Conservation (phyloP, 1,140 invertebrate genomes). For the Drosophila littoralis region DNA sequence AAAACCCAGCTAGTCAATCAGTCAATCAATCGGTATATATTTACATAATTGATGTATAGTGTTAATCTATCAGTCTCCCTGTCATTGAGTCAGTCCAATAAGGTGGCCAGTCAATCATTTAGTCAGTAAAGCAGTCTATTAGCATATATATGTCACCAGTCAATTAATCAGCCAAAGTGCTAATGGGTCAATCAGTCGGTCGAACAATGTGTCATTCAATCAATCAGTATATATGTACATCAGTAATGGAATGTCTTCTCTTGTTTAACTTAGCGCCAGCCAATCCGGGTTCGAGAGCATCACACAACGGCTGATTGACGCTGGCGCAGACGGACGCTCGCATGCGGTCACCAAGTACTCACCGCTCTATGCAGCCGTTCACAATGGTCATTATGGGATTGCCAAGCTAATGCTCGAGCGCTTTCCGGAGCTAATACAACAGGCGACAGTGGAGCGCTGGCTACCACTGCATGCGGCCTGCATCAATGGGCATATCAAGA, state of each 20-base stretch:
- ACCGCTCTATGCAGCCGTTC: constrained; percentile 95
- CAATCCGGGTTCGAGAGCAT: constrained; percentile 93
- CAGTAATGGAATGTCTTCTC: not conserved
- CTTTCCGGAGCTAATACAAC: constrained; percentile 89
- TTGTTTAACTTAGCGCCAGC: constrained; percentile 87
- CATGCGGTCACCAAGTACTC: constrained; percentile 96
- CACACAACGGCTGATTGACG: constrained; percentile 91
- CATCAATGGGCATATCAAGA: constrained; percentile 92
- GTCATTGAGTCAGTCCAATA: no score
- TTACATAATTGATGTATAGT: no score
- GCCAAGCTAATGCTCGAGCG: constrained; percentile 90
- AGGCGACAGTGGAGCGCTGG: constrained; percentile 94
- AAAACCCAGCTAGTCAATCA: no score
- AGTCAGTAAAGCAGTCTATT: no score
- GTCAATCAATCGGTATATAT: no score
- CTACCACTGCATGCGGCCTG: constrained; percentile 96
- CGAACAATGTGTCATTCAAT: no score
- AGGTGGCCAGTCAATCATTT: no score
- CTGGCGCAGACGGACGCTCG: constrained; percentile 93
- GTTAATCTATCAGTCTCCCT: no score
- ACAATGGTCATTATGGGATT: constrained; percentile 93
- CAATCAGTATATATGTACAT: no score
- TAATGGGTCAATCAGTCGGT: no score
- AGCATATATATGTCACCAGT: no score
- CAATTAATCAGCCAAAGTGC: no score